Evolutionary conservation across 2,797 vertebrate species (phyloP).

Genomic region (Uromys caudimaculatus): DNA sequence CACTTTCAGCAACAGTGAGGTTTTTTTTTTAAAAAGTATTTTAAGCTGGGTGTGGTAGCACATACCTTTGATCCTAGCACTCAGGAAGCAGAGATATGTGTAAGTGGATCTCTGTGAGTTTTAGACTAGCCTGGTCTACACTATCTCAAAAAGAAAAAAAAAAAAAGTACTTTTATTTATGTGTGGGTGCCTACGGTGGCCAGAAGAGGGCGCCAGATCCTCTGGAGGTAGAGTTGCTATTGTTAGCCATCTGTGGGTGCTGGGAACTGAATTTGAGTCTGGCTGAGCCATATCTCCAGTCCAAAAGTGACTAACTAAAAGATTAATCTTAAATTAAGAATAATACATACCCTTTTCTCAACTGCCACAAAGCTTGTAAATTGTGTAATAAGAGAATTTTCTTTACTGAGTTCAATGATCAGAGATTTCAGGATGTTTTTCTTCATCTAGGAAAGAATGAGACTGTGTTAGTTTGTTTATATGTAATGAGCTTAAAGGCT

Average conservation of each 20-base stretch:
- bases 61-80: not conserved
- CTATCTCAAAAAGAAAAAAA: not conserved
- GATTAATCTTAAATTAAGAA: constrained; percentile 37
- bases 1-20: not conserved
- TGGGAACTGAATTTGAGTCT: not conserved
- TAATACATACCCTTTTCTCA: constrained; percentile 92
- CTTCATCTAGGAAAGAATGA: constrained; percentile 88
- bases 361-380: constrained; percentile 95
- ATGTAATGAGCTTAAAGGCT: constrained; percentile 26
- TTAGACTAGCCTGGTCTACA: not conserved
- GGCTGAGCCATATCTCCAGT: not conserved
- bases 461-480: constrained; percentile 34
- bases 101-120: not conserved
- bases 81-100: not conserved
- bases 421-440: constrained; percentile 91
- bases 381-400: constrained; percentile 93
- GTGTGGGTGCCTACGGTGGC: not conserved
- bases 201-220: not conserved
- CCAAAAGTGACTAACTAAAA: not conserved
- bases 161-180: not conserved
- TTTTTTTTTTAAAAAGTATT: not conserved
- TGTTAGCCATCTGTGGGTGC: not conserved
- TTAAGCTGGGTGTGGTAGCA: not conserved
- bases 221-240: not conserved
- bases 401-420: constrained; percentile 92